A percentile compares a stretch with the other conserved stretches of the same genome.
phyloP scores from a whole-genome alignment of 2,888 invertebrate genomes.

The Latrodectus hesperus region DNA sequence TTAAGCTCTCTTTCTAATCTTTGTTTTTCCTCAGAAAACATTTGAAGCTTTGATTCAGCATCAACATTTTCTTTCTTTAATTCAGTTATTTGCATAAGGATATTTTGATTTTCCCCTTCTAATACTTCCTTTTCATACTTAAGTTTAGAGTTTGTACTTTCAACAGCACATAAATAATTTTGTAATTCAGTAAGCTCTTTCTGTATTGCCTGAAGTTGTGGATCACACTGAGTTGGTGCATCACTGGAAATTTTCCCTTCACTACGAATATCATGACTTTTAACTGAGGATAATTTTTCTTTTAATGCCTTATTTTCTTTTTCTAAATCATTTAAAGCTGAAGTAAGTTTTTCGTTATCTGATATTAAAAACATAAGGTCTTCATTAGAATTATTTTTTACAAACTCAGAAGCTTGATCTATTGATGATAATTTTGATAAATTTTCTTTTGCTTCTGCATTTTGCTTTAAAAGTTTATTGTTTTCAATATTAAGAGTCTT shows the following conservation, averaged over 20 bases:
- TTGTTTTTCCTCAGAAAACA: slow-evolving; percentile 4
- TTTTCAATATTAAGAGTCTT: slow-evolving; percentile 1
- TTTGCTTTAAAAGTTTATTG: slow-evolving; percentile 6
- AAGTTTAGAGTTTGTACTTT: slow-evolving; percentile 11
- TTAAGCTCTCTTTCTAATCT: slow-evolving; percentile 39
- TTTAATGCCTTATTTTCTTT: slow-evolving; percentile 7
- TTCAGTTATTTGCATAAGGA: background rate
- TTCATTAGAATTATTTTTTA: background rate
- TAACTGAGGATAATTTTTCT: background rate
- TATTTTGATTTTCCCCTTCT: slow-evolving; percentile 15
- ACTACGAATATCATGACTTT: background rate
- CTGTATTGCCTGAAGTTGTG: background rate
- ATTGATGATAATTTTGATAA: background rate
- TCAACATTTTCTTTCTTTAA: background rate
- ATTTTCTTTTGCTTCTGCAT: background rate
- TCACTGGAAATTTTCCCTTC: too few species aligned
- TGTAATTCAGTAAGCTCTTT: background rate
- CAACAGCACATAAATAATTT: slow-evolving; percentile 1
- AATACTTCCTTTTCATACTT: slow-evolving; percentile 1
- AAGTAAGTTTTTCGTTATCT: slow-evolving; percentile 34
- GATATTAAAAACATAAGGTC: slow-evolving; percentile 29
- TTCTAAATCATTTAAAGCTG: slow-evolving; percentile 15
- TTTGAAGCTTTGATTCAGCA: background rate
- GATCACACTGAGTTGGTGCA: too few species aligned
- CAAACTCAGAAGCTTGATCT: background rate